Evolutionary conservation across 2,113 vertebrate genomes (phyloP), one percentile per base, ranked within the genome.

Genomic region (Rostratula benghalensis): DNA sequence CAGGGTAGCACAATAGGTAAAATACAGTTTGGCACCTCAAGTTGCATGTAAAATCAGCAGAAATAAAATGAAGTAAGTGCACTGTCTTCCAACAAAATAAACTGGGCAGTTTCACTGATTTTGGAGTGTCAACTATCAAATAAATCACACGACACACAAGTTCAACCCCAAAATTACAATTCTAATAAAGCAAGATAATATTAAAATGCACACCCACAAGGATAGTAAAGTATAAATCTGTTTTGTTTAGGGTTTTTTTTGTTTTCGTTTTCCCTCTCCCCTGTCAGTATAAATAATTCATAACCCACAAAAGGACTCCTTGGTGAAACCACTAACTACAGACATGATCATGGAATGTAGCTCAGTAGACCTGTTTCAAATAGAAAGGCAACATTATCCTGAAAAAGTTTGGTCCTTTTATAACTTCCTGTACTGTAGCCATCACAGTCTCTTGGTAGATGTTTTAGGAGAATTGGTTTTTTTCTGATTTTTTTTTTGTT

Each of bases 331-430:
- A 97, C 98, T 98, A 97, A 97, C 89, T 98, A 98, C 93, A 96
- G 96, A 98, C 97, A 98, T 96, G 98, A 87, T 97, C 93, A 97
- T 97, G 98, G 98, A 98, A 98, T 98, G 97, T 98, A 98, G 97
- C 96, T 98, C 97, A 98, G 97, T 98, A 98, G 95, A 97, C 96
- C 97, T 96, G 86, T 98, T 98, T 98, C 96, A 93, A 97, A 98
- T 96, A 98, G 59, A 98, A 98, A 98, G 98, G 98, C 98, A 98
- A 98, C 96, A 93, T 97, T 97, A 98, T 96, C 97, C 97, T 97
- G 93, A 98, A 98, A 97, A 97, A 92, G 94, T 98, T 98, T 99
- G 99, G 98, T 99, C 98, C 98, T 98, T 92, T 96, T 95, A 83
- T 60, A 90, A 97, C 97, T 98, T 95, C 97, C 96, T 97, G 93